Evolutionary conservation across 2,797 vertebrate species (phyloP).

Genomic region (Neoniphon sammara): DNA sequence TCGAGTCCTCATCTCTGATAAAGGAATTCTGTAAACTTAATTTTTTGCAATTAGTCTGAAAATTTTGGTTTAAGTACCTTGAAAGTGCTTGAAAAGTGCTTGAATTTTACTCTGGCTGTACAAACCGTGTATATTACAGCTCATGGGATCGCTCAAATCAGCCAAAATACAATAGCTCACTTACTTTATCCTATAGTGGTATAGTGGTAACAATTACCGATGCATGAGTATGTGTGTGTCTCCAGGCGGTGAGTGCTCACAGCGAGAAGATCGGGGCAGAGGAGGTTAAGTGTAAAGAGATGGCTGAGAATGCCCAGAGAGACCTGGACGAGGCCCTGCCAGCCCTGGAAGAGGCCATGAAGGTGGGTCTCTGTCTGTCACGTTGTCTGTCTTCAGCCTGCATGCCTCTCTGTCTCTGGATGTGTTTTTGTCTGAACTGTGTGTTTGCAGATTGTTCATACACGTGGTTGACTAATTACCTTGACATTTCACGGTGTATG

Average conservation of each 20-base stretch:
- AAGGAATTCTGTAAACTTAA: no score
- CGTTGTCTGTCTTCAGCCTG: not conserved
- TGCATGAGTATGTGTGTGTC: slow-evolving; percentile 26
- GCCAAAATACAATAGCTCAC: no score
- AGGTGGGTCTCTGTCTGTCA: slow-evolving; percentile 75
- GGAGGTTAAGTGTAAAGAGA: slow-evolving; percentile 88
- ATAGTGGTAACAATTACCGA: slow-evolving; percentile 1
- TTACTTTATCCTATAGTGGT: not conserved
- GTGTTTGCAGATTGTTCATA: not conserved
- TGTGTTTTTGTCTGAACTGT: not conserved
- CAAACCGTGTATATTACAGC: no score
- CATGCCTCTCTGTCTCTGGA: not conserved
- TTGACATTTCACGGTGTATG: no score
- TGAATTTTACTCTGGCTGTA: no score
- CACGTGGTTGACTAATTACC: not conserved
- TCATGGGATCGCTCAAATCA: no score
- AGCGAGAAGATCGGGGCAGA: slow-evolving; percentile 89
- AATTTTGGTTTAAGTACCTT: no score
- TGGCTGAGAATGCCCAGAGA: slow-evolving; percentile 90
- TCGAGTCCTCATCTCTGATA: no score
- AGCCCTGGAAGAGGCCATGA: slow-evolving; percentile 90
- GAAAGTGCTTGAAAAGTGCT: no score
- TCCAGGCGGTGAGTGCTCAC: slow-evolving; percentile 86
- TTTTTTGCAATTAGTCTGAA: no score
- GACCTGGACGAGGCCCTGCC: slow-evolving; percentile 91